A percentile compares a stretch with the other conserved stretches of the same genome.
Conservation (phyloP, 2,113 vertebrate species). For the Nanger granti region DNA sequence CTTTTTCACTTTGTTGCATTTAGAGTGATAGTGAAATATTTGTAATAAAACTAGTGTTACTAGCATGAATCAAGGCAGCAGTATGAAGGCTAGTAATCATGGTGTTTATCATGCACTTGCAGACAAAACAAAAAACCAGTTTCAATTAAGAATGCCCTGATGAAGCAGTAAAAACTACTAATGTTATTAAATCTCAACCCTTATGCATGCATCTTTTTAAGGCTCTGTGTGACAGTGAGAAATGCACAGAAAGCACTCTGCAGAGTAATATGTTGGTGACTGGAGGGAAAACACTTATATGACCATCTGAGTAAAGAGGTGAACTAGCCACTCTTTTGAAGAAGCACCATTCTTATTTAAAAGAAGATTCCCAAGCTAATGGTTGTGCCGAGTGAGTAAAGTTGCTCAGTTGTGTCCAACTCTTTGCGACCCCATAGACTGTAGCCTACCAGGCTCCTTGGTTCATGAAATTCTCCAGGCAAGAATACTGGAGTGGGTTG, state of each 20-base stretch:
- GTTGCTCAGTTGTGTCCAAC: too few relatives aligned
- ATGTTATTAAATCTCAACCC: not conserved
- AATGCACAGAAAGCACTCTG: not conserved
- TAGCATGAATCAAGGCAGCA: not conserved
- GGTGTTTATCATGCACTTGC: not conserved
- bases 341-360: not conserved
- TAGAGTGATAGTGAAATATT: not conserved
- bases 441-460: too few relatives aligned
- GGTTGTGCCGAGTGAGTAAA: not conserved
- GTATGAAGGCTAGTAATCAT: not conserved
- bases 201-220: not conserved
- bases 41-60: not conserved
- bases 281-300: not conserved
- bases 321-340: not conserved
- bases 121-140: not conserved
- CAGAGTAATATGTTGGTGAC: not conserved
- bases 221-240: not conserved
- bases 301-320: not conserved
- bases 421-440: too few relatives aligned
- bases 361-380: not conserved
- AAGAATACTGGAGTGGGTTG: too few relatives aligned
- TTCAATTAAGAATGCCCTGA: not conserved
- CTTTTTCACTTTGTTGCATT: not conserved
- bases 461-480: too few relatives aligned
- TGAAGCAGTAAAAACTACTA: not conserved